Evolutionary conservation across 1,140 invertebrate genomes (phyloP).

Genomic region (Lordiphosa stackelbergi): DNA sequence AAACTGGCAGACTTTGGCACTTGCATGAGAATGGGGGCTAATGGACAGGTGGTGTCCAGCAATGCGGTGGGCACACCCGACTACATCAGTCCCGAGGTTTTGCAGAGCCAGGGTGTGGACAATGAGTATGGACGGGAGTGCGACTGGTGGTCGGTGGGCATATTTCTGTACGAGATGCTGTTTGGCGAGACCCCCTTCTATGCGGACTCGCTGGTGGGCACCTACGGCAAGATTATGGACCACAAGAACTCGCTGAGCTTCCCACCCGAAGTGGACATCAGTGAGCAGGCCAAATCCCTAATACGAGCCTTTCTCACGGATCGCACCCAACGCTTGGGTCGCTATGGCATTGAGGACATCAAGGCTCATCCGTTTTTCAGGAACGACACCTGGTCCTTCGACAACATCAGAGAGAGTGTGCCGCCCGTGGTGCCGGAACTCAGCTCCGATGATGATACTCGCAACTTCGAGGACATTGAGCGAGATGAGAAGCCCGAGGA

Average conservation of each 20-base stretch:
- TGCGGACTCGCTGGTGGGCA: conserved; percentile 97
- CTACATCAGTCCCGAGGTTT: conserved; percentile 98
- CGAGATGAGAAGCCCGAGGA: conserved; percentile 93
- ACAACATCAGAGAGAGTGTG: conserved; percentile 94
- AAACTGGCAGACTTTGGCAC: conserved; percentile 99
- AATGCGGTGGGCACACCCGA: conserved; percentile 98
- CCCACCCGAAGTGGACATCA: conserved; percentile 95
- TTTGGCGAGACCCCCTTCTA: conserved; percentile 99
- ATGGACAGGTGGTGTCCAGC: conserved; percentile 96
- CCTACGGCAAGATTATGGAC: conserved; percentile 99
- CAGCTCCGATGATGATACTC: conserved; percentile 96
- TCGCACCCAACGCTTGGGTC: conserved; percentile 91
- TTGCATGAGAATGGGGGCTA: conserved; percentile 98
- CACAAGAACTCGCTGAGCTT: conserved; percentile 97
- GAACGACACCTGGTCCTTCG: conserved; percentile 98
- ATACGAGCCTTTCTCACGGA: conserved; percentile 97
- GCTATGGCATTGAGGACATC: conserved; percentile 96
- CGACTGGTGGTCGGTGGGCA: conserved; percentile 99
- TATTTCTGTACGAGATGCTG: conserved; percentile 99
- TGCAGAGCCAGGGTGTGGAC: conserved; percentile 97
- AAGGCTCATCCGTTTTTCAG: conserved; percentile 96
- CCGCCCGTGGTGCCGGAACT: conserved; percentile 98
- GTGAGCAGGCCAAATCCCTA: conserved; percentile 92
- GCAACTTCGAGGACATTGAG: conserved; percentile 99
- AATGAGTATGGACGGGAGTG: conserved; percentile 97